Conservation (phyloP, 2,113 vertebrate genomes). For the Dipodomys merriami region DNA sequence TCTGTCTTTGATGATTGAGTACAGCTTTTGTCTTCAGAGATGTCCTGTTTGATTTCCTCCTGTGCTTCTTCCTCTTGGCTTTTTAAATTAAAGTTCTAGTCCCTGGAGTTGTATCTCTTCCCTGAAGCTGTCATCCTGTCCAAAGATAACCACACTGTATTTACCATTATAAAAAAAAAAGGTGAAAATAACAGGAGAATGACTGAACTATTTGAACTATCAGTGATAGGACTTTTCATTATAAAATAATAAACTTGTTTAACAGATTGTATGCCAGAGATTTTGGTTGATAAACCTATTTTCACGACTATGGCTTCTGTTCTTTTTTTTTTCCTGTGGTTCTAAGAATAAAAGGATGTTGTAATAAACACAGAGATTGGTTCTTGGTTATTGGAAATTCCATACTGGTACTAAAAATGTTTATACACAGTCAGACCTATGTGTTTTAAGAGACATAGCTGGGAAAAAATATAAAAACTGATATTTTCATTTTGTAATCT, state of each 20-base stretch:
- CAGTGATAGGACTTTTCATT: slow-evolving; percentile 76
- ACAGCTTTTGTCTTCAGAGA: slow-evolving; percentile 35
- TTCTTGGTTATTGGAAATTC: slow-evolving; percentile 33
- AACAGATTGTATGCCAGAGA: slow-evolving; percentile 45
- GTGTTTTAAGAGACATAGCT: slow-evolving; percentile 15
- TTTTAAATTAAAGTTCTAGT: slow-evolving; percentile 77
- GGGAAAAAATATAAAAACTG: too few species aligned
- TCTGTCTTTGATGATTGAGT: slow-evolving; percentile 47
- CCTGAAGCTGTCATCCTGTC: slow-evolving; percentile 74
- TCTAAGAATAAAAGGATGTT: slow-evolving; percentile 37
- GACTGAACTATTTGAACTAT: slow-evolving; percentile 66
- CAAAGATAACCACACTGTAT: slow-evolving; percentile 71
- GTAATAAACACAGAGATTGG: slow-evolving; percentile 43
- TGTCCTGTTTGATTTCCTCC: slow-evolving; percentile 61
- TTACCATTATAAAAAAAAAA: slow-evolving; percentile 70
- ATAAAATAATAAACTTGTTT: slow-evolving; percentile 73
- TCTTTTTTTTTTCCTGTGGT: slow-evolving; percentile 22
- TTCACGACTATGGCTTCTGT: not conserved
- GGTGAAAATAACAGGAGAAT: slow-evolving; percentile 61
- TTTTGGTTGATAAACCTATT: slow-evolving; percentile 21
- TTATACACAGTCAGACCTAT: not conserved
- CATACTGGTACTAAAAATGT: not conserved
- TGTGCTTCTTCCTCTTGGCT: slow-evolving; percentile 56
- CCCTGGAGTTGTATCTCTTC: slow-evolving; percentile 63
- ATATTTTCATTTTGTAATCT: not conserved